Evolutionary conservation across 2,113 vertebrate species (phyloP).

Genomic region (Glaucomys volans): DNA sequence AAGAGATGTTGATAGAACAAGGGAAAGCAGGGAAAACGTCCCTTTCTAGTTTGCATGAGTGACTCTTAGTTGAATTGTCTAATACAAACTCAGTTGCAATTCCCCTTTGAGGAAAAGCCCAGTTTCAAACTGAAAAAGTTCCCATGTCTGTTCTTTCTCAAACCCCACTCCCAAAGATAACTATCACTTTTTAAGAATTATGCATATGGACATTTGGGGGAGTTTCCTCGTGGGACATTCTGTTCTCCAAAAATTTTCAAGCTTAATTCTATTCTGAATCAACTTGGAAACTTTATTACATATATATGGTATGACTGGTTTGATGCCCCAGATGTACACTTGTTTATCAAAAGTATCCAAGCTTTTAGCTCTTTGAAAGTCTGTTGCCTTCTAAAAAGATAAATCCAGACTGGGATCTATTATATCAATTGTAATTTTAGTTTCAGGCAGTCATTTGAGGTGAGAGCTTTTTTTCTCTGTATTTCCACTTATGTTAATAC

Average conservation of each 20-base stretch:
- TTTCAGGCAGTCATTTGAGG: neutral
- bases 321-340: neutral
- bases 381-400: neutral
- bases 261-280: constrained; percentile 67
- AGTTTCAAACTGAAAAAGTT: neutral
- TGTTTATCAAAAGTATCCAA: constrained; percentile 11
- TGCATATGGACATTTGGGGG: constrained; percentile 44
- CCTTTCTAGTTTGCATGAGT: neutral
- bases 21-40: neutral
- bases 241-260: constrained; percentile 67
- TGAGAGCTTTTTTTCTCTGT: neutral
- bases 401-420: neutral
- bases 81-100: neutral
- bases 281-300: constrained; percentile 55
- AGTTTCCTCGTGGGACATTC: constrained; percentile 65
- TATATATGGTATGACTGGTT: neutral
- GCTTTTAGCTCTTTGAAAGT: constrained; percentile 30
- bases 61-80: neutral
- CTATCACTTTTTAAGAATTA: neutral
- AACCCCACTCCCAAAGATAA: neutral
- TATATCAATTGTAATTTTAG: neutral
- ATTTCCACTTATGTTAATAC: constrained; percentile 2
- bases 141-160: neutral
- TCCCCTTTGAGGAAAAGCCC: constrained; percentile 54
- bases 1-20: neutral